Percentiles rank a stretch among this genome's conserved stretches.
Evolutionary conservation across 2,888 invertebrate species (phyloP).

Genomic region (Cerastis leucographa): DNA sequence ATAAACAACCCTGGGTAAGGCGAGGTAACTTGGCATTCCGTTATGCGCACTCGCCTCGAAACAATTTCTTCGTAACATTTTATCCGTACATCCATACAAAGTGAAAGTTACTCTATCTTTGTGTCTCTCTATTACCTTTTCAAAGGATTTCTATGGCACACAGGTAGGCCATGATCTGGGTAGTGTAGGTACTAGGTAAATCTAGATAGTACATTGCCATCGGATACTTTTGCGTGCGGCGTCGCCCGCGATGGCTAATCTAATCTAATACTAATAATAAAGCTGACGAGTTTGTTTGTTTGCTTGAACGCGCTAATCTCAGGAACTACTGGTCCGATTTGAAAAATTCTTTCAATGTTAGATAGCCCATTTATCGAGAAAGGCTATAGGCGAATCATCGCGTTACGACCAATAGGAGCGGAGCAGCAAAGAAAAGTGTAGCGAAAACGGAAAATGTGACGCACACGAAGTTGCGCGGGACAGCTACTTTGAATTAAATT

Average conservation of each 20-base stretch:
- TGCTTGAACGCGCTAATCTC: too few relatives aligned
- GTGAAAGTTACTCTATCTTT: background rate
- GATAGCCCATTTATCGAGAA: too few relatives aligned
- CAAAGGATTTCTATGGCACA: background rate
- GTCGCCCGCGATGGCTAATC: too few relatives aligned
- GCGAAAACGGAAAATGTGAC: too few relatives aligned
- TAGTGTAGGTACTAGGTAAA: background rate
- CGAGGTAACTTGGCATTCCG: background rate
- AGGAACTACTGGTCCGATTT: too few relatives aligned
- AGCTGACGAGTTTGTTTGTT: too few relatives aligned
- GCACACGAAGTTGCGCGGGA: too few relatives aligned
- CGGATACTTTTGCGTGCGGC: background rate
- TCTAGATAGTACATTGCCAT: background rate
- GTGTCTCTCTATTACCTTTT: background rate
- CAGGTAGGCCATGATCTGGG: background rate
- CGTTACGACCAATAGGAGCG: too few relatives aligned
- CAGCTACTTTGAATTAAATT: background rate
- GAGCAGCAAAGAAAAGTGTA: too few relatives aligned
- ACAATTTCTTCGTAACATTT: background rate
- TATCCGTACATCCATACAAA: background rate
- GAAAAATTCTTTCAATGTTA: too few relatives aligned
- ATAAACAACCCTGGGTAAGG: background rate
- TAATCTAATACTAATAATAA: too few relatives aligned
- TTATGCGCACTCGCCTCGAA: background rate
- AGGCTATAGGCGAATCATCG: too few relatives aligned